Evolutionary conservation across 2,888 invertebrate genomes (phyloP).

Genomic region (Caenorhabditis auriculariae): DNA sequence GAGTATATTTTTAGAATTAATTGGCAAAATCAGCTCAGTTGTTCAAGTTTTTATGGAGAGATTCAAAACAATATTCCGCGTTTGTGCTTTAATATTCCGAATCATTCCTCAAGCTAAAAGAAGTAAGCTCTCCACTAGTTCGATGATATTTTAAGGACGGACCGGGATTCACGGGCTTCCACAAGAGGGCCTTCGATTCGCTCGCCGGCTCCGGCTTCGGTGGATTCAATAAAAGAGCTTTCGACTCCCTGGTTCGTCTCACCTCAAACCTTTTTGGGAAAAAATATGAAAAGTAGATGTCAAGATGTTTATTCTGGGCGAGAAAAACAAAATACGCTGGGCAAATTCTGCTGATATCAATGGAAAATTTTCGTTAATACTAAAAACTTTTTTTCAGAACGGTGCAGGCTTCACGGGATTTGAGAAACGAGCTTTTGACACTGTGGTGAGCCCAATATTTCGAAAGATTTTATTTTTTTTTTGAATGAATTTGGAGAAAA

Average conservation of each 20-base stretch:
- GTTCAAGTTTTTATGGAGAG: conserved; percentile 1
- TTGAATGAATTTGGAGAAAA: neutral
- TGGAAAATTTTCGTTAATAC: too few species aligned
- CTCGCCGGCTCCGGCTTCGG: conserved; percentile 19
- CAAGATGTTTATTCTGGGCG: too few species aligned
- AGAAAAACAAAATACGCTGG: neutral
- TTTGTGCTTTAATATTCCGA: neutral
- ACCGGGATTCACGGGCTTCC: conserved; percentile 30
- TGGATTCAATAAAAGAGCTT: conserved; percentile 29
- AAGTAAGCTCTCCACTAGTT: neutral
- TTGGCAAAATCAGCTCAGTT: neutral
- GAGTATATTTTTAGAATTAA: too few species aligned
- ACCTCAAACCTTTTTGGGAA: too few species aligned
- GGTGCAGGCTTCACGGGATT: neutral
- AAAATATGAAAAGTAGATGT: too few species aligned
- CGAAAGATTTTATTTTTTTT: too few species aligned
- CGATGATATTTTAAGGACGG: conserved; percentile 7
- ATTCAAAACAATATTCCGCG: neutral
- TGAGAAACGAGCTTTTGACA: conserved; percentile 16
- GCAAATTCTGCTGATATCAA: neutral
- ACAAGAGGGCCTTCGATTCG: conserved; percentile 36
- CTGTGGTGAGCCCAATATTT: too few species aligned
- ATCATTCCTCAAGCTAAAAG: conserved; percentile 5
- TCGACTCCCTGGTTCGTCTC: conserved; percentile 20
- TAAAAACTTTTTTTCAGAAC: neutral